Conservation (phyloP, 2,888 invertebrate species). For the Sussaba pulchella region DNA sequence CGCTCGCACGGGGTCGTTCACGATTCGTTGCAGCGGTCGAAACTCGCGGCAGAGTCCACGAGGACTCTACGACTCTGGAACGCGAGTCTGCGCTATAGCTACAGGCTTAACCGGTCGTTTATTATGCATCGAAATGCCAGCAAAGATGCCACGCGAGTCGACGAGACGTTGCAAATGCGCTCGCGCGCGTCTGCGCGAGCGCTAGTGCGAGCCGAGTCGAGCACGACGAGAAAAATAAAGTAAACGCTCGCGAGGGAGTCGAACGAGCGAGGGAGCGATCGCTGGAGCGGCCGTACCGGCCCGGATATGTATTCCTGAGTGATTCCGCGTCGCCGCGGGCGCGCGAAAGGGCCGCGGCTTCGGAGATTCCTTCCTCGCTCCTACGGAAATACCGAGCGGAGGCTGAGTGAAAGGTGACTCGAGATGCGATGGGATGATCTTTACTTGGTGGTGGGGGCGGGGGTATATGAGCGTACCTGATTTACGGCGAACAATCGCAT, state of each 20-base stretch:
- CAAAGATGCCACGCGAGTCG: constrained; percentile 83
- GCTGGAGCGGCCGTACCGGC: constrained; percentile 53
- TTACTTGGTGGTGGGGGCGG: too few species aligned
- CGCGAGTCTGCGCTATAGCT: constrained; percentile 75
- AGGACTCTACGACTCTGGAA: constrained; percentile 9
- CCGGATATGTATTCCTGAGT: constrained; percentile 79
- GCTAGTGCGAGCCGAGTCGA: too few species aligned
- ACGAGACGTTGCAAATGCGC: constrained; percentile 82
- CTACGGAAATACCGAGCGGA: constrained; percentile 23
- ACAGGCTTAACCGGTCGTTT: constrained; percentile 82
- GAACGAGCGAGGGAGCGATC: background rate
- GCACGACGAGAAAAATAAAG: constrained; percentile 57
- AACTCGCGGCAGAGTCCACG: constrained; percentile 36
- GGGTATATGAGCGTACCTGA: background rate
- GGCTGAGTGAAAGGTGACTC: constrained; percentile 22
- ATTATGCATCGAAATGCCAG: constrained; percentile 84
- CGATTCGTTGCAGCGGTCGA: constrained; percentile 12
- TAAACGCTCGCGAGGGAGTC: constrained; percentile 11
- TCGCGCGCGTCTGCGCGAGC: constrained; percentile 41
- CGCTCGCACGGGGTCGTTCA: background rate
- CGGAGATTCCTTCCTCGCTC: constrained; percentile 13
- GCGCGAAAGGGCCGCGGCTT: constrained; percentile 26
- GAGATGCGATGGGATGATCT: constrained; percentile 5
- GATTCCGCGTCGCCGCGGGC: constrained; percentile 82
- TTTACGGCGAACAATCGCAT: background rate